Percentiles rank a stretch among this genome's conserved stretches.
Evolutionary conservation across 2,113 vertebrate genomes (phyloP).

Genomic region (Onychostoma macrolepis): DNA sequence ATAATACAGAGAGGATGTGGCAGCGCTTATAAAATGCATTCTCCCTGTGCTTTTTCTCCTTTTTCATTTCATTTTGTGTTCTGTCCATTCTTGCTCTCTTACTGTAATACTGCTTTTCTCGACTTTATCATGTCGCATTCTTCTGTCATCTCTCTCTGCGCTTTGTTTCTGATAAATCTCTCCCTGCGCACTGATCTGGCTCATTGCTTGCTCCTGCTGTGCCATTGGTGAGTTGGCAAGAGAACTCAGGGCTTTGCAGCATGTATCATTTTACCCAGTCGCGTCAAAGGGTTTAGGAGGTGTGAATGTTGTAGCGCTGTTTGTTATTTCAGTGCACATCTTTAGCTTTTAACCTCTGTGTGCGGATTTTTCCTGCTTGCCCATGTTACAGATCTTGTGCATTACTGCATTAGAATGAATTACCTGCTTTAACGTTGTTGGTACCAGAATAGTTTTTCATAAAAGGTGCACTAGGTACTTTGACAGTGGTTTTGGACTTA

Average conservation of each 20-base stretch:
- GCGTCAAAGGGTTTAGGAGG: conserved; percentile 22
- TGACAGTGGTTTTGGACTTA: background rate
- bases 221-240: conserved; percentile 91
- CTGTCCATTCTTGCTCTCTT: conserved; percentile 80
- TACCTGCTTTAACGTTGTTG: background rate
- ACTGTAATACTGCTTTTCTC: conserved; percentile 74
- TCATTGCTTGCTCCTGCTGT: conserved; percentile 91
- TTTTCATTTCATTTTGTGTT: conserved; percentile 81
- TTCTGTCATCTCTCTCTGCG: conserved; percentile 79
- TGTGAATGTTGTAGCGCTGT: conserved; percentile 1
- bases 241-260: conserved; percentile 60
- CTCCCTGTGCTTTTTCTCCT: conserved; percentile 80
- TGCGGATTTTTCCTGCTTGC: conserved; percentile 4
- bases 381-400: background rate
- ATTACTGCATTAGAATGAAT: conserved; percentile 20
- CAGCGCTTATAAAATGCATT: conserved; percentile 80
- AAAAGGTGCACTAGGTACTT: background rate
- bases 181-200: conserved; percentile 85
- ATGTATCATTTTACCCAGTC: conserved; percentile 58
- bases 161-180: conserved; percentile 78
- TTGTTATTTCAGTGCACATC: conserved; percentile 18
- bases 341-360: conserved; percentile 10
- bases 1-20: conserved; percentile 42
- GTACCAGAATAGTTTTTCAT: background rate
- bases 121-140: conserved; percentile 73